phyloP scores from a whole-genome alignment of 2,113 vertebrate genomes.

The Carettochelys insculpta region DNA sequence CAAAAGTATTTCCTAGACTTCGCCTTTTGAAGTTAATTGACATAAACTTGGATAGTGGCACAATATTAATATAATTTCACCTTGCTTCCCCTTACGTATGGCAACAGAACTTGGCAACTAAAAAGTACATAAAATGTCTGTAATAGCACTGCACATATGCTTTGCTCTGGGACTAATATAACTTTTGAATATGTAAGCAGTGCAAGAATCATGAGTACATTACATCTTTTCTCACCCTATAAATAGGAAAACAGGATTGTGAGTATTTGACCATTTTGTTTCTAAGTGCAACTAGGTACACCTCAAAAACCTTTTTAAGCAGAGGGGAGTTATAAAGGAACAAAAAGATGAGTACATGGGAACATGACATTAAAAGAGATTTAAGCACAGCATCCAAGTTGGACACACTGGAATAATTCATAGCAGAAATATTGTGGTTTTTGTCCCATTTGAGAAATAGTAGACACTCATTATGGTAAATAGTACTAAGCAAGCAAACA shows the following conservation, averaged over 20 bases:
- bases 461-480: constrained; percentile 54
- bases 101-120: neutral
- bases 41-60: neutral
- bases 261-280: constrained; percentile 29
- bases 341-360: neutral
- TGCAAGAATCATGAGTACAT: constrained; percentile 36
- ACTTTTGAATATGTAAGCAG: neutral
- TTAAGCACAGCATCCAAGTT: constrained; percentile 32
- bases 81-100: neutral
- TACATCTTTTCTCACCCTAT: constrained; percentile 28
- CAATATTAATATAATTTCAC: neutral
- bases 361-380: constrained; percentile 46
- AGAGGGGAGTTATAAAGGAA: constrained; percentile 16
- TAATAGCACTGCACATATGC: neutral
- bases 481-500: constrained; percentile 29
- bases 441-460: constrained; percentile 46
- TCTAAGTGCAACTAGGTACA: neutral
- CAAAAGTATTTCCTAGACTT: neutral
- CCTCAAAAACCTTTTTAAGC: constrained; percentile 52
- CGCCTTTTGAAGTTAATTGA: neutral
- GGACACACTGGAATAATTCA: constrained; percentile 38
- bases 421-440: neutral
- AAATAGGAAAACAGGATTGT: constrained; percentile 32
- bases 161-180: neutral
- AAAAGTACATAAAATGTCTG: neutral